Evolutionary conservation across 2,113 vertebrate species (phyloP).

Genomic region (Formicarius rufipectus): DNA sequence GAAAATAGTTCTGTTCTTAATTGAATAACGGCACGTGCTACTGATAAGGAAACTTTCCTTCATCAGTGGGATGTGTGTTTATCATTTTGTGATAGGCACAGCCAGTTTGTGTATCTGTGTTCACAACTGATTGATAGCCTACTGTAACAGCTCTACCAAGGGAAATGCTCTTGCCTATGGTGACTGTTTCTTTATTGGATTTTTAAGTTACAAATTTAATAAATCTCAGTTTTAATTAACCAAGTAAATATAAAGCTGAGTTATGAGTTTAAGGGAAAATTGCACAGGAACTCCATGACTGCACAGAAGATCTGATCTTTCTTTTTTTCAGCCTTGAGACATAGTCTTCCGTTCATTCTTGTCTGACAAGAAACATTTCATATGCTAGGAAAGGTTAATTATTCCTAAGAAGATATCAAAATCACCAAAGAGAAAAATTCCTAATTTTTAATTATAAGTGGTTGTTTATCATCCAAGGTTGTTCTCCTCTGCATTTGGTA

Average conservation of each 20-base stretch:
- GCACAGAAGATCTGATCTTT: background rate
- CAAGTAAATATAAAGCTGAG: constrained; percentile 35
- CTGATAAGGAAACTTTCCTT: constrained; percentile 5
- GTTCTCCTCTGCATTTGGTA: background rate
- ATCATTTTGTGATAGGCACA: constrained; percentile 4
- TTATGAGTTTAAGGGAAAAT: constrained; percentile 1
- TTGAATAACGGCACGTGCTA: background rate
- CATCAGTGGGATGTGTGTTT: background rate
- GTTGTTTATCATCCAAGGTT: background rate
- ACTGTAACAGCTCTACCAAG: background rate
- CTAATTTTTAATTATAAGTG: background rate
- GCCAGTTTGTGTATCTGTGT: background rate
- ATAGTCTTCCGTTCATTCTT: constrained; percentile 33
- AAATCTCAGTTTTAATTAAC: constrained; percentile 54
- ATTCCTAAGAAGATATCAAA: constrained; percentile 40
- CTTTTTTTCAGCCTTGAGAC: constrained; percentile 14
- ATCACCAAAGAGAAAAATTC: background rate
- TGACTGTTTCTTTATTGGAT: constrained; percentile 38
- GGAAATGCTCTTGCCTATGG: constrained; percentile 12
- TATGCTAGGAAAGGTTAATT: constrained; percentile 34
- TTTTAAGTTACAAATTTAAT: constrained; percentile 55
- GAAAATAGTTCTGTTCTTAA: background rate
- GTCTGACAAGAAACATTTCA: constrained; percentile 15
- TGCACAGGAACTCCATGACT: background rate
- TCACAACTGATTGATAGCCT: constrained; percentile 9